Base-by-base conservation (phyloP, 1,140 invertebrate genomes). In the Callitettix versicolor region DNA sequence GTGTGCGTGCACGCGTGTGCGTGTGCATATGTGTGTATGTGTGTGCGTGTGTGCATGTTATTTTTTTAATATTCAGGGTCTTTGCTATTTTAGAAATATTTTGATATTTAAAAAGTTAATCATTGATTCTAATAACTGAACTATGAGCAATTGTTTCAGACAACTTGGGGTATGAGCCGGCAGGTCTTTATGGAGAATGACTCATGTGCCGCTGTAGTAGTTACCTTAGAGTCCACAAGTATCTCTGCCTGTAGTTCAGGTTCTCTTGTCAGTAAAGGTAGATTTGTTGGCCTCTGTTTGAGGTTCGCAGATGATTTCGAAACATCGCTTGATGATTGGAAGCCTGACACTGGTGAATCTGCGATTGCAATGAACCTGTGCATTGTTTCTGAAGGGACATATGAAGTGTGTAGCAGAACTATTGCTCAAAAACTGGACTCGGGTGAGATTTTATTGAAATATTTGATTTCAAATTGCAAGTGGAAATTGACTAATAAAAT, bases 271-370 rank as follows among this genome's bases (percentile, higher is more conserved):
- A 86, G 84, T 66, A 87, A 85, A 44, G 85, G 78, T 38, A 68
- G 73, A 65, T 90, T 92, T 68, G 79, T 84, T 59, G 91, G 90
- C 3, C 76, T 97, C 11, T 96, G 92, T 65, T 74, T 96, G 57
- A 76, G 95, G 36, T 97, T 98, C 76, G 91, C 92, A 1, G 89
- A 95, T 65, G 94, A 97, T 66, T 97, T 98, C 74, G 93, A 97
- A 70, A 90, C 90, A 0, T 92, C 89, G 30, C 73, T 95, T 60
- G 93, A 97, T 68, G 94, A 98, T 68, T 98, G 95, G 95, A 96
- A 96, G 70, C 95, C 95, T 5, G 86, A 91, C 64, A 80, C 83
- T 64, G 80, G 73, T 30, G 88, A 94, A 65, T 30, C 58, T 7
- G 46, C 59, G 4, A n/a, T n/a, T n/a, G 77, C 81, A 9, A 92